phyloP scores from a whole-genome alignment of 2,888 invertebrate species.

The Agrochola macilenta region DNA sequence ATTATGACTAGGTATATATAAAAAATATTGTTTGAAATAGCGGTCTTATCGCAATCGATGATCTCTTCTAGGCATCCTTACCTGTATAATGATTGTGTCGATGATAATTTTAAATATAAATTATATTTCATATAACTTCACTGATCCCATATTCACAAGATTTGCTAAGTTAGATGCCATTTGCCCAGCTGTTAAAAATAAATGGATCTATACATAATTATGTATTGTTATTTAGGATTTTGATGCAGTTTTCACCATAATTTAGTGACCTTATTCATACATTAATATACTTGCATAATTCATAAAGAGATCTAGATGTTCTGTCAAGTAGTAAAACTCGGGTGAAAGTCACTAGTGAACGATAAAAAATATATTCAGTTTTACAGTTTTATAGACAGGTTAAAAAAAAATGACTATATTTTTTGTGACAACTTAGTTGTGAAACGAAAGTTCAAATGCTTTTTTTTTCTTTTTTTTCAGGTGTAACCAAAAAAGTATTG shows the following conservation, averaged over 20 bases:
- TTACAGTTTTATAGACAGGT: neutral
- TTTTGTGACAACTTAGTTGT: neutral
- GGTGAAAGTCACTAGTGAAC: neutral
- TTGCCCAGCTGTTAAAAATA: neutral
- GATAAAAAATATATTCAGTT: neutral
- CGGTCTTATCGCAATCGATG: neutral
- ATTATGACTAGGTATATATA: neutral
- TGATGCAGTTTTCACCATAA: neutral
- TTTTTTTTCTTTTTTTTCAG: constrained; percentile 3
- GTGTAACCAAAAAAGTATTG: too few relatives aligned
- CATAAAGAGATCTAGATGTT: neutral
- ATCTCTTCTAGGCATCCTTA: neutral
- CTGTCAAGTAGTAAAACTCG: neutral
- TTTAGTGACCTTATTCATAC: neutral
- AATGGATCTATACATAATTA: neutral
- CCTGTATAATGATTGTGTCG: neutral
- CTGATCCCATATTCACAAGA: neutral
- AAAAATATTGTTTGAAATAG: neutral
- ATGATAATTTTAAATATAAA: too few relatives aligned
- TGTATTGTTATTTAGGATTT: neutral
- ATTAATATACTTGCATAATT: neutral
- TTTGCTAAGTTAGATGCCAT: neutral
- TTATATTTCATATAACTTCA: neutral
- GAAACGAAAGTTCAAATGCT: neutral
- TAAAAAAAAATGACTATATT: too few relatives aligned